These are phyloP conservation scores for Chlorocebus sabaeus DNA, from an alignment of 2,113 vertebrate species.

Conservation along the genomic window DNA sequence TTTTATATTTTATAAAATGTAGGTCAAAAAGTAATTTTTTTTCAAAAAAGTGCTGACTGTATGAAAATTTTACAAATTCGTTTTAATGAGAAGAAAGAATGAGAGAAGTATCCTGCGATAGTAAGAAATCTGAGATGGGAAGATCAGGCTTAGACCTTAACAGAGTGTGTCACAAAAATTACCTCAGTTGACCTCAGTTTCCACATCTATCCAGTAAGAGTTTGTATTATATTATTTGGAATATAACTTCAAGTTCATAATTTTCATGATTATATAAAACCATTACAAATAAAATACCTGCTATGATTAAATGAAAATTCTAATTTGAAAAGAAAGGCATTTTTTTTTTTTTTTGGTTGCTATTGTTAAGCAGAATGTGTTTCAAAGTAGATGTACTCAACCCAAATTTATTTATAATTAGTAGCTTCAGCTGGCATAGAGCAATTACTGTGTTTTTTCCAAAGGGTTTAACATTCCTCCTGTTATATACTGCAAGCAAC, in stretches of 20 bases:
- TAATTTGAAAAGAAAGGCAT: neutral
- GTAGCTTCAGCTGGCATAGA: neutral
- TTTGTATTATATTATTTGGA: neutral
- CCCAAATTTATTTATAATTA: constrained; percentile 37
- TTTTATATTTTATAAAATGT: neutral
- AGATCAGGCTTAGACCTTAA: neutral
- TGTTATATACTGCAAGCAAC: neutral
- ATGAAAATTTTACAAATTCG: neutral
- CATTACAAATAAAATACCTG: neutral
- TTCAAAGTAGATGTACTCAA: neutral
- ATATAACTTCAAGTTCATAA: neutral
- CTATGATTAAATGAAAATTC: neutral
- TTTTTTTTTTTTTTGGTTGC: neutral
- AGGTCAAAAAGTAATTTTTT: neutral
- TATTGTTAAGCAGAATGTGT: neutral
- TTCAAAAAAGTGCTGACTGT: neutral
- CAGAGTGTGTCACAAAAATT: neutral
- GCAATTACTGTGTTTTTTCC: neutral
- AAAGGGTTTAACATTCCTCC: neutral
- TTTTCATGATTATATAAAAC: neutral
- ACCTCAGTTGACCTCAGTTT: neutral
- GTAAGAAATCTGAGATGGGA: neutral
- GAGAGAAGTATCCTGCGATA: neutral
- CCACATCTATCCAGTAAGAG: neutral
- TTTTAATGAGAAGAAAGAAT: neutral